Evolutionary conservation across 2,797 vertebrate genomes (phyloP).

Genomic region (Chiloscyllium punctatum): DNA sequence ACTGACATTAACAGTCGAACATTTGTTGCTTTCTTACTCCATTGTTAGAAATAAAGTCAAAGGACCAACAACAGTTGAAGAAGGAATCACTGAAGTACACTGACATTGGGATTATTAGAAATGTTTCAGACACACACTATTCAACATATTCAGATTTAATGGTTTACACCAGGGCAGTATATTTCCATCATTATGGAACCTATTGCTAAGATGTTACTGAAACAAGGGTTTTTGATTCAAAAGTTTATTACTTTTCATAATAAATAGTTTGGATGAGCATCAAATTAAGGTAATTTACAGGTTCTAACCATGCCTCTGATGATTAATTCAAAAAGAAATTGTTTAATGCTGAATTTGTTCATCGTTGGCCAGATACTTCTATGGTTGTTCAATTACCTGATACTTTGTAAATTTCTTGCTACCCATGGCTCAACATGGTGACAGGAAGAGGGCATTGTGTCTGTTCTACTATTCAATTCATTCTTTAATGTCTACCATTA

Average conservation of each 20-base stretch:
- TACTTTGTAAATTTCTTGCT: too few relatives aligned
- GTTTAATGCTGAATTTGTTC: not conserved
- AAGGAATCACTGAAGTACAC: not conserved
- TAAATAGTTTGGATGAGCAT: not conserved
- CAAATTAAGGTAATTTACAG: not conserved
- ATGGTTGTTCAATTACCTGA: not conserved
- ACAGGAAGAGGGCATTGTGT: not conserved
- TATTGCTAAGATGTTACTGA: not conserved
- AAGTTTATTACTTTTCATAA: not conserved
- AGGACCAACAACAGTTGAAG: not conserved
- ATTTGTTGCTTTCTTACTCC: not conserved
- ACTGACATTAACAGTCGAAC: not conserved
- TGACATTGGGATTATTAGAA: not conserved
- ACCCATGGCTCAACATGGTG: not conserved
- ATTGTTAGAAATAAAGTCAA: not conserved
- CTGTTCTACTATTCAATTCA: not conserved
- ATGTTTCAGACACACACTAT: not conserved
- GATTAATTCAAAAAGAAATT: not conserved
- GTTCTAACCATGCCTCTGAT: not conserved
- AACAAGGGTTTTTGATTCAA: not conserved
- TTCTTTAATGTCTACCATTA: not conserved
- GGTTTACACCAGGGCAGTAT: not conserved
- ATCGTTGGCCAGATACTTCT: not conserved
- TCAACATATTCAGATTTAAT: too few relatives aligned
- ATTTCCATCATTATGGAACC: not conserved